Evolutionary conservation across 2,797 vertebrate species (phyloP), one percentile per base, ranked within the genome.

Genomic region (Columba guinea): DNA sequence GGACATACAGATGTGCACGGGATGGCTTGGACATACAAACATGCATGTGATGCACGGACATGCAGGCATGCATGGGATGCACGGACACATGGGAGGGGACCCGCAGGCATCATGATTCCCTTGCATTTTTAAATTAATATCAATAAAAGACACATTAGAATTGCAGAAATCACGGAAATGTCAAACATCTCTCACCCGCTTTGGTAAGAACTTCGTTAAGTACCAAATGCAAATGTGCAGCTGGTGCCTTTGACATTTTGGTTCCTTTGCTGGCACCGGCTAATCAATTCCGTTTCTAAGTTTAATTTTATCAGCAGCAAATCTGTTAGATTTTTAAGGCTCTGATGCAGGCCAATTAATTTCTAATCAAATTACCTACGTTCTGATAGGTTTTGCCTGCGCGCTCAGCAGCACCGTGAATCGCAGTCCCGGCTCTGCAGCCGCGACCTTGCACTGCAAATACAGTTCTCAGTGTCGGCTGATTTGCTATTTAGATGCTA

Each of bases 151-250:
- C 51, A 70, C 77, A 93, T 95, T 89, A 89, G 91, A 96, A 95
- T 83, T 91, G 92, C 91, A 97, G 94, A 95, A 94, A 93, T 89
- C 63, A 32, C 35, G 96, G 95, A 97, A 96, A 96, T 96, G 96
- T 96, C 96, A 96, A 96, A 95, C 93, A 91, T 95, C 84, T 92
- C 93, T 94, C 86, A 28, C 89, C 94, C 11, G 46, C 86, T 89
- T 91, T 91, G 93, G 87, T 91, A 95, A 96, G 94, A 96, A 95
- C 91, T 94, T 92, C 71, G 92, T 86, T 35, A 95, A 97, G 96
- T 94, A 94, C 80, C 93, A 75, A 93, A 96, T 96, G 96, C 96
- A 96, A 96, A 96, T 97, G 92, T 94, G 93, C 96, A 97, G 95
- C 96, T 96, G 95, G 62, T 94, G 91, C 90, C 91, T 94, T 46